Base-by-base conservation (phyloP, 2,113 vertebrate species). In the Hemicordylus capensis region DNA sequence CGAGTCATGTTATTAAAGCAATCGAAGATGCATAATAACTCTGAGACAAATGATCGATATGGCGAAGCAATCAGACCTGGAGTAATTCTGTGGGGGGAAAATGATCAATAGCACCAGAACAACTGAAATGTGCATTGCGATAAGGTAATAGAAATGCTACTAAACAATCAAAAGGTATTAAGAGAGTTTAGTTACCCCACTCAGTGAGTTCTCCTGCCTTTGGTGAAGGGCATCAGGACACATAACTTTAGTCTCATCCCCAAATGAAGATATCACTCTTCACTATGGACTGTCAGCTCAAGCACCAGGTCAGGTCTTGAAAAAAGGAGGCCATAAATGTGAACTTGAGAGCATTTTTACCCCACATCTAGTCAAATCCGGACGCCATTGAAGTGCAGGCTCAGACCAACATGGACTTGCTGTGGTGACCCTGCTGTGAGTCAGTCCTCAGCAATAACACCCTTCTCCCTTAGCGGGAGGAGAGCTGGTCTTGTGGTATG, bases 1-100 rank as follows among this genome's bases (percentile, higher is more conserved):
- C 20, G 84, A 84, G 91, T 80, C 90, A 84, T 90, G 92, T 90
- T 93, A 94, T 94, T 91, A 92, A 88, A 93, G 90, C 85, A 93
- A 94, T 93, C 80, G 1, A 94, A 93, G 88, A 85, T 87, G 88
- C 0, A 1, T 93, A 94, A 92, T 91, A 94, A 90, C 86, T 42
- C 0, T 70, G 81, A 90, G 90, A 93, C 90, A 85, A 92, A 88
- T 39, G 70, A 88, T 93, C 91, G 74, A 93, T 93, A 94, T 0
- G 0, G 87, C 84, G 84, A 15, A 92, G 92, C 61, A 74, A 88
- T 61, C 87, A 90, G 85, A 83, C 83, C 85, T 67, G 85, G 51
- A 87, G 82, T 64, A 80, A 83, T 54, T 92, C 82, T 37, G 14
- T 61, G 34, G 86, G 85, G 79, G 59, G 3, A n/a, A 70, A 64